Evolutionary conservation across 2,113 vertebrate genomes (phyloP), one percentile per base, ranked within the genome.

Genomic region (Hippolais icterina): DNA sequence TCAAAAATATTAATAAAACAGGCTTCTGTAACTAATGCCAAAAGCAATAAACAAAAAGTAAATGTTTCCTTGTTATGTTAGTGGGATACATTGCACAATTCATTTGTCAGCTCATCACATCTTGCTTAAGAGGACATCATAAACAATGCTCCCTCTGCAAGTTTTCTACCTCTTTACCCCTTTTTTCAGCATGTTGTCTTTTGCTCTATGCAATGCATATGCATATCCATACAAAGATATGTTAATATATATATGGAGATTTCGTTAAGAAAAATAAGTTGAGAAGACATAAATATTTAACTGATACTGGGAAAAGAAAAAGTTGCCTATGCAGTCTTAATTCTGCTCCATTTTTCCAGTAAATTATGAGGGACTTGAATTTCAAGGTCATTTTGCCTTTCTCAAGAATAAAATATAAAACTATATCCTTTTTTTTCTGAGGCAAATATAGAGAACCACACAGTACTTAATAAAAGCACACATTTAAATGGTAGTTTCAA

Each of bases 271-370:
- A 95, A 90, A 83, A 42, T 66, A 72, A 39, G 10, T 89, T 71
- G 37, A 77, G 35, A 61, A 85, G 90, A 50, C 37, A 95, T 85
- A 95, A 93, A 93, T 89, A 94, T 96, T 96, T 91, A 91, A 93
- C 41, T 83, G 75, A 69, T 70, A 54, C 24, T 79, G 71, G 82
- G 46, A 91, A 87, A 95, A 87, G 6, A 84, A 91, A 79, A 77
- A 53, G 10, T 65, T 90, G n/a, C 13, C n/a, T 70, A 54, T 56
- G 17, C 3, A 3, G 24, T 29, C 42, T 87, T 95, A 85, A 39
- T 80, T 95, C 52, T 70, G 29, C 19, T 22, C 29, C 42, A 80
- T 76, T 86, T 94, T 87, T 69, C 57, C 75, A 80, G 47, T 31
- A 21, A 87, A 80, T 91, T 79, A 77, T 59, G 33, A 70, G 16